Base-by-base conservation (phyloP, 2,797 vertebrate species). In the Anabacerthia variegaticeps region DNA sequence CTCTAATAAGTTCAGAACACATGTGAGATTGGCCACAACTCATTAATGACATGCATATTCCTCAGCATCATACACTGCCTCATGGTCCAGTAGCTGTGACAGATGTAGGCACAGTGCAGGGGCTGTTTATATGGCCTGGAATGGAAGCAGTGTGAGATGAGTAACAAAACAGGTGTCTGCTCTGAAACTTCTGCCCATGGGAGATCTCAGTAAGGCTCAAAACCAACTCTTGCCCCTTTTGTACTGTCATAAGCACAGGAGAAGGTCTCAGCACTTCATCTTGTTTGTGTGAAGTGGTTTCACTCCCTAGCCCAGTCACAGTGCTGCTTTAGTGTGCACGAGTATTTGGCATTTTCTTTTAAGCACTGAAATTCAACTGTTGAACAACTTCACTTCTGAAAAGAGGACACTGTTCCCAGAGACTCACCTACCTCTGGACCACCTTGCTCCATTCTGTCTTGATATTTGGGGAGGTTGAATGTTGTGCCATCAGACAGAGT, bases 391-490 rank as follows among this genome's bases (percentile, higher is more conserved):
- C 27, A 7, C 23, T 46, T 80, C 66, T 34, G 1, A 34, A 66
- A 43, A 77, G 44, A 82, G 59, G 18, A 71, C 51, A 16, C n/a
- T 2, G 3, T 79, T 80, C 49, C 10, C 21, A 56, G 78, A 69
- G 56, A 52, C 41, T 73, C 20, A 0, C 23, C 26, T 44, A 1
- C 18, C 23, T 73, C 36, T 62, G 18, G 23, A 44, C 16, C 27
- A 23, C 8, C 0, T 24, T 32, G 36, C 69, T 77, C 19, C 9
- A 0, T 76, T 56, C 32, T 32, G 0, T 24, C 1, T 24, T 41
- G 37, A 10, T 37, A 10, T 61, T 44, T 15, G 27, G 24, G 54
- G 61, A 13, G 3, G 19, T n/a, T 59, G 9, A 68, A 22, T 56
- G 54, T 24, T 6, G 7, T 7, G 22, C 19, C 26, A 37, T 65